Conservation (phyloP, 2,888 invertebrate species). For the Amblyjoppa proteus region DNA sequence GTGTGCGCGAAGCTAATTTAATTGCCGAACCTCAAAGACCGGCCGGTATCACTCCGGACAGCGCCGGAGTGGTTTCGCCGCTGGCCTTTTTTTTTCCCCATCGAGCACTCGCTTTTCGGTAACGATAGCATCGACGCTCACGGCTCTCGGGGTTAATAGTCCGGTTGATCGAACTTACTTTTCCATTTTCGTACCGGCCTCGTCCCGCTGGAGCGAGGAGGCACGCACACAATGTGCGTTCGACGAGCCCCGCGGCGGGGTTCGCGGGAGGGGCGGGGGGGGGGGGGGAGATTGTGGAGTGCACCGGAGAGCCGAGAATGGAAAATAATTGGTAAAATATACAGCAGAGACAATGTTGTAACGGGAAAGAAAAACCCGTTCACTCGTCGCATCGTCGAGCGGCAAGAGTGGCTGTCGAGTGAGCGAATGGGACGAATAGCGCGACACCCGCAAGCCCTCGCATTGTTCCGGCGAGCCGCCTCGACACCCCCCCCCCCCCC, state of each 20-base stretch:
- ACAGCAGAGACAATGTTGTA: conserved; percentile 57
- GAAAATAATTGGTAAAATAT: conserved; percentile 68
- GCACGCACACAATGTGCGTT: background rate
- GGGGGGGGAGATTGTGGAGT: conserved; percentile 14
- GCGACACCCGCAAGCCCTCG: background rate
- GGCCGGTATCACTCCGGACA: background rate
- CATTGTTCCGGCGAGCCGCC: conserved; percentile 50
- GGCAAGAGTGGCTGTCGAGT: background rate
- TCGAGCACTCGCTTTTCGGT: background rate
- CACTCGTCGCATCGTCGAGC: conserved; percentile 9
- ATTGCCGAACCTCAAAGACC: conserved; percentile 32
- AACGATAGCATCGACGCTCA: conserved; percentile 49
- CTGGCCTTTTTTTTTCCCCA: conserved; percentile 9
- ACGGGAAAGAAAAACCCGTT: conserved; percentile 22
- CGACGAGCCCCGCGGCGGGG: conserved; percentile 29
- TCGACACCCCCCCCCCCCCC: conserved; percentile 12
- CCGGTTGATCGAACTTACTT: conserved; percentile 67
- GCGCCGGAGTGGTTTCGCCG: background rate
- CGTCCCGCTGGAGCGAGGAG: conserved; percentile 1
- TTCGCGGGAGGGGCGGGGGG: too few relatives aligned
- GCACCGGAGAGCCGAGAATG: conserved; percentile 54
- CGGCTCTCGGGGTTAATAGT: conserved; percentile 62
- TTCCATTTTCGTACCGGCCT: conserved; percentile 63
- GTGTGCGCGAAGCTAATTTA: conserved; percentile 38
- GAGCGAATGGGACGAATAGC: background rate